phyloP scores from a whole-genome alignment of 2,888 invertebrate species.

The Hyposoter dolosus region DNA sequence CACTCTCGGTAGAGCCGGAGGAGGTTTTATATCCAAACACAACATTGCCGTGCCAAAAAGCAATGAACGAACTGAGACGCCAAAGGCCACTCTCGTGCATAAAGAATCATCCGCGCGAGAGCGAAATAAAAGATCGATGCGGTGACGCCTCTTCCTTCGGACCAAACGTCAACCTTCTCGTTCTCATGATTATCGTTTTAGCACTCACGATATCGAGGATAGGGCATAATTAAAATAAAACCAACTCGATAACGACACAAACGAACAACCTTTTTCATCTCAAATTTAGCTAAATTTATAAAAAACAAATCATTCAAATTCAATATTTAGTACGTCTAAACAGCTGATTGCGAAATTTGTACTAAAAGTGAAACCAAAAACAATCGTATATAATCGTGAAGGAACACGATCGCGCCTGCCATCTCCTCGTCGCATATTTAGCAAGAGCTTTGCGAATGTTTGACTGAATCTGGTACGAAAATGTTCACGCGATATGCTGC shows the following conservation, averaged over 20 bases:
- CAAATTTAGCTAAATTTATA: constrained; percentile 40
- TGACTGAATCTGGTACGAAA: background rate
- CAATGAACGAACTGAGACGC: constrained; percentile 87
- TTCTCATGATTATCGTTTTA: constrained; percentile 47
- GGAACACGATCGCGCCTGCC: background rate
- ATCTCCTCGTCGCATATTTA: background rate
- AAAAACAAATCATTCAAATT: constrained; percentile 6
- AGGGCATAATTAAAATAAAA: constrained; percentile 53
- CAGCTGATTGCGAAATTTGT: constrained; percentile 8
- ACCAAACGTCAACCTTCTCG: constrained; percentile 72
- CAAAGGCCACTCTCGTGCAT: constrained; percentile 91
- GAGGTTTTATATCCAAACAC: constrained; percentile 86
- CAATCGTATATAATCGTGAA: background rate
- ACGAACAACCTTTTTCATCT: constrained; percentile 28
- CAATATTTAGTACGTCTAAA: background rate
- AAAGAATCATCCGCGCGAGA: constrained; percentile 91
- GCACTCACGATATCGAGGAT: constrained; percentile 46
- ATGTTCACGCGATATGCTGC: background rate
- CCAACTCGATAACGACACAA: background rate
- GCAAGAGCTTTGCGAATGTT: background rate
- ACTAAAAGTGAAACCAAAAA: constrained; percentile 3
- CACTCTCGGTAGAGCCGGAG: constrained; percentile 83
- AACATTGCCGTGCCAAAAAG: constrained; percentile 88
- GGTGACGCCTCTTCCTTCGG: constrained; percentile 75
- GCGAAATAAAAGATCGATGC: constrained; percentile 84